These are phyloP conservation scores for Pollimyrus isidori DNA, from an alignment of 2,113 vertebrate genomes.

Conservation along the genomic window DNA sequence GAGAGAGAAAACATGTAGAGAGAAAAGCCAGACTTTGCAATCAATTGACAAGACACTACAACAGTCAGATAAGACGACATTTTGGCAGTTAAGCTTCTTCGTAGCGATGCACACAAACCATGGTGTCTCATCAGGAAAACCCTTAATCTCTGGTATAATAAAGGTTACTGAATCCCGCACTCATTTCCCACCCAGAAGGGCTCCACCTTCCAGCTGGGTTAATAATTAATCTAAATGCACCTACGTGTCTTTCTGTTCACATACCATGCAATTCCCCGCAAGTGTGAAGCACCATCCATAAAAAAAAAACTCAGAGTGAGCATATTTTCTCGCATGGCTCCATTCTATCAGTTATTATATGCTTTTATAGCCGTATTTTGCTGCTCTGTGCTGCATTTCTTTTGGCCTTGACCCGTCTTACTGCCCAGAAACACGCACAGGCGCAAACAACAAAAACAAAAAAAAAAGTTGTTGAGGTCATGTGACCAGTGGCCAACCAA, in stretches of 20 bases:
- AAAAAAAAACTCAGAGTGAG: background rate
- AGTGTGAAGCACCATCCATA: background rate
- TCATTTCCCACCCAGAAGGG: background rate
- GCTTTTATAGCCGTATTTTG: conserved; percentile 21
- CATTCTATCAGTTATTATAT: background rate
- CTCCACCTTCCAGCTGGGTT: background rate
- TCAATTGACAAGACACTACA: background rate
- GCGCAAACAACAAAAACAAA: too few species aligned
- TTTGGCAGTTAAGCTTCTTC: background rate
- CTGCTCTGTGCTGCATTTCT: background rate
- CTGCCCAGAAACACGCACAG: background rate
- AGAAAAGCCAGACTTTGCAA: background rate
- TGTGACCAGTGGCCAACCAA: background rate
- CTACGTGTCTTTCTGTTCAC: background rate
- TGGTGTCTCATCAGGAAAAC: background rate
- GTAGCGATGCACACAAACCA: background rate
- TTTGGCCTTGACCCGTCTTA: conserved; percentile 1
- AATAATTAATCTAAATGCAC: background rate
- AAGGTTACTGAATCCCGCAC: background rate
- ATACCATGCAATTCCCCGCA: background rate
- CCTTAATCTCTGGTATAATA: background rate
- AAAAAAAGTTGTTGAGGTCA: background rate
- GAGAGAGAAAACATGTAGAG: background rate
- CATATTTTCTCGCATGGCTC: background rate
- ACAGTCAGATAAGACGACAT: background rate